Percentiles rank a stretch among this genome's conserved stretches.
Conservation (phyloP, 2,797 vertebrate species). For the Sciurus vulgaris region DNA sequence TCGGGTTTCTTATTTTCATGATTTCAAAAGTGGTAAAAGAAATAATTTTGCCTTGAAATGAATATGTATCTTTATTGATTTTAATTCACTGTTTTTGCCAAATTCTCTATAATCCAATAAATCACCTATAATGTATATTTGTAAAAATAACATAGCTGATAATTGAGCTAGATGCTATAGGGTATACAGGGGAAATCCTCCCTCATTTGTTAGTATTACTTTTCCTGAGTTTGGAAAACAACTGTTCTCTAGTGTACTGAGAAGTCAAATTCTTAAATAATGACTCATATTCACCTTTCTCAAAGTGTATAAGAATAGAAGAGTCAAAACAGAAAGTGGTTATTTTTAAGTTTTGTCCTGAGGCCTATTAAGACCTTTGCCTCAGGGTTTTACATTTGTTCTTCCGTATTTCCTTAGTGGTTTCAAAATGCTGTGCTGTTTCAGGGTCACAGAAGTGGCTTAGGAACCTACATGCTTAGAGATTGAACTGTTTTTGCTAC, state of each 20-base stretch:
- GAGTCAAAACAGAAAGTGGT: constrained; percentile 38
- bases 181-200: not conserved
- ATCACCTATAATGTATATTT: constrained; percentile 28
- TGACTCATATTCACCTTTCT: constrained; percentile 68
- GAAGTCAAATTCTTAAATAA: constrained; percentile 58
- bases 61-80: not conserved
- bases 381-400: not conserved
- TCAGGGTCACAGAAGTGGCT: not conserved
- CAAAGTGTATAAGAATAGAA: not conserved
- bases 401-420: not conserved
- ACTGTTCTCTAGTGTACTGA: not conserved
- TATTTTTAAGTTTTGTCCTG: constrained; percentile 43
- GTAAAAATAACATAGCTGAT: constrained; percentile 32
- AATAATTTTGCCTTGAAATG: constrained; percentile 35
- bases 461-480: not conserved
- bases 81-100: not conserved
- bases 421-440: constrained; percentile 17
- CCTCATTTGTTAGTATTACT: constrained; percentile 33
- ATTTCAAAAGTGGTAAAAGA: constrained; percentile 48
- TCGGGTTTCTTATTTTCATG: constrained; percentile 58
- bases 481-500: not conserved
- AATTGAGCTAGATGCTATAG: not conserved
- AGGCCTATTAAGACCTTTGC: constrained; percentile 62
- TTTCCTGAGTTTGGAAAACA: constrained; percentile 67
- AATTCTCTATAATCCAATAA: constrained; percentile 3